Base-by-base conservation (phyloP, 2,888 invertebrate genomes). In the Hemaris fuciformis region DNA sequence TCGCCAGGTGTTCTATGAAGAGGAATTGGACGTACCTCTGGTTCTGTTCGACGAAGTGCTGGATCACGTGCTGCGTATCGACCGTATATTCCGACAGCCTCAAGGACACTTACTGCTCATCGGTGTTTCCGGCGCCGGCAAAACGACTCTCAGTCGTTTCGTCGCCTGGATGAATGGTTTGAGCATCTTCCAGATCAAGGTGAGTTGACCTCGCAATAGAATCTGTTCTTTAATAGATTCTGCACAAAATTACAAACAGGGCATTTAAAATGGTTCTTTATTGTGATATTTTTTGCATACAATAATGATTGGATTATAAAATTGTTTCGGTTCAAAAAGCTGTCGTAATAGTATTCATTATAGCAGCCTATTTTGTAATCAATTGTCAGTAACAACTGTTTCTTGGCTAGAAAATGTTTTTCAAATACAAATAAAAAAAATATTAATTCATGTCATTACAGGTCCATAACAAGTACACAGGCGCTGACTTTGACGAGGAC, bases 131-230 rank as follows among this genome's bases (percentile, higher is more conserved):
- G 99, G 99, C 53, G 98, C 99, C 69, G 99, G 99, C 71, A 99
- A 99, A 93, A 99, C 99, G 0, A 99, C 99, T 8, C 94, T 99
- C 72, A 99, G 99, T 25, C 95, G 99, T 71, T 99, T 99, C 88
- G 99, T 99, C 34, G 99, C 99, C 57, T 99, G 99, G 99, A 98
- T 99, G 97, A 99, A 99, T 87, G 99, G 99, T 6, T 94, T 99
- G 41, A 98, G 98, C 71, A 99, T 99, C 64, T 99, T 99, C 95
- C 99, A 99, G 94, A 99, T 99, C 72, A 99, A 99, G 94, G 98
- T 97, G 73, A 64, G 68, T 59, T 15, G 23, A 18, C 20, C n/a
- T n/a, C n/a, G n/a, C n/a, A n/a, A n/a, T n/a, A n/a, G n/a, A n/a
- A n/a, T n/a, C n/a, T n/a, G n/a, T n/a, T n/a, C n/a, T n/a, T n/a